These are phyloP conservation scores for Delia radicum DNA, from an alignment of 1,140 invertebrate species.

Conservation along the genomic window DNA sequence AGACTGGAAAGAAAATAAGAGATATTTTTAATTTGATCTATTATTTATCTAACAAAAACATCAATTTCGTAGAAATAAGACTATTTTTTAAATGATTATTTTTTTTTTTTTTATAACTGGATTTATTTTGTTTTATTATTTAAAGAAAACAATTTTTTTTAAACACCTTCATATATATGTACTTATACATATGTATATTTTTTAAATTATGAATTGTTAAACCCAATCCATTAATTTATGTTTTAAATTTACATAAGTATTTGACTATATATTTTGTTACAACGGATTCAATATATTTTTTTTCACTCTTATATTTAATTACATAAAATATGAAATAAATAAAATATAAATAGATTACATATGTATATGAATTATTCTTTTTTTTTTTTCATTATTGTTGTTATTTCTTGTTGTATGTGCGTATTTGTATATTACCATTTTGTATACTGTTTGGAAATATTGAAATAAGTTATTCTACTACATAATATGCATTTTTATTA, in stretches of 20 bases:
- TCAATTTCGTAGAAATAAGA: no score
- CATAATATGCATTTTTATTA: neutral
- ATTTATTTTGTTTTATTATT: no score
- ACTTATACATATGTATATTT: neutral
- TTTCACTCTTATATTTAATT: neutral
- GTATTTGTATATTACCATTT: conserved; percentile 25
- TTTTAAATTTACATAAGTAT: no score
- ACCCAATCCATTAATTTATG: no score
- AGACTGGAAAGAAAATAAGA: neutral
- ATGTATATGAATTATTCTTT: conserved; percentile 8
- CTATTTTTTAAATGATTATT: no score
- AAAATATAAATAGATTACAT: conserved; percentile 10
- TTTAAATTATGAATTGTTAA: no score
- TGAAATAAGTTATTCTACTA: neutral
- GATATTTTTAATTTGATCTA: neutral
- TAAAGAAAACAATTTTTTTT: no score
- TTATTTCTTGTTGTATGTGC: conserved; percentile 4
- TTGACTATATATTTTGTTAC: no score
- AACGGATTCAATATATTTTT: neutral
- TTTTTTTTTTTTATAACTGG: no score
- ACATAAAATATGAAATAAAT: neutral
- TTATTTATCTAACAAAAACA: no score
- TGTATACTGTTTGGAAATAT: conserved; percentile 4
- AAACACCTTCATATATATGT: neutral
- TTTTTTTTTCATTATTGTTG: neutral